Evolutionary conservation across 2,888 invertebrate genomes (phyloP), one percentile per base, ranked within the genome.

Genomic region (Diabrotica balteata): DNA sequence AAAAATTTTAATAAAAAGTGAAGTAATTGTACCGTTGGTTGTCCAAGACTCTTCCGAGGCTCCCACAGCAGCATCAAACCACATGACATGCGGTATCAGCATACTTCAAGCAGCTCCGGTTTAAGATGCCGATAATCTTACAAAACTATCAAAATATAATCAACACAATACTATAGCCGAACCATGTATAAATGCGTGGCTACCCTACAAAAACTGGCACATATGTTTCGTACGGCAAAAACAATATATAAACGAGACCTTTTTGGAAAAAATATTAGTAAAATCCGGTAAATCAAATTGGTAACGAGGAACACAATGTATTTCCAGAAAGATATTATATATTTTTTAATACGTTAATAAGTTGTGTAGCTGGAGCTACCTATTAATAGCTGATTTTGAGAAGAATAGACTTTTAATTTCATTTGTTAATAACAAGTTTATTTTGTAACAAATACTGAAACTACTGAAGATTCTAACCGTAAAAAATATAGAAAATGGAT

Each of bases 61-160:
- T 82, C 77, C 78, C 82, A 78, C 77, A 79, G 79, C 79, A 79
- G 79, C 79, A 80, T 75, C 75, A 73, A 74, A 79, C 79, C 81
- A 83, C 84, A 79, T 82, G 81, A 80, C 81, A 58, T 64, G 82
- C 81, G 81, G 82, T 81, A 80, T 80, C 81, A 79, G 83, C 82
- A 75, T 76, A 82, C 82, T 82, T 82, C 80, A 76, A 80, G 80
- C 81, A 82, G 82, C 82, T 83, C 82, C 81, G 80, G 81, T 80
- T 79, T 78, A 67, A 70, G 72, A 72, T 81, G 84, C 83, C 82
- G 83, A 82, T 80, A 82, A 81, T 82, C 82, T 83, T 83, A 82
- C 82, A 82, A 82, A 84, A 83, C 82, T 83, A 81, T 82, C 80
- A 84, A 83, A 83, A 83, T 83, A 81, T 83, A 83, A 83, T 83